phyloP scores from a whole-genome alignment of 2,797 vertebrate genomes.

The Coregonus ussuriensis region DNA sequence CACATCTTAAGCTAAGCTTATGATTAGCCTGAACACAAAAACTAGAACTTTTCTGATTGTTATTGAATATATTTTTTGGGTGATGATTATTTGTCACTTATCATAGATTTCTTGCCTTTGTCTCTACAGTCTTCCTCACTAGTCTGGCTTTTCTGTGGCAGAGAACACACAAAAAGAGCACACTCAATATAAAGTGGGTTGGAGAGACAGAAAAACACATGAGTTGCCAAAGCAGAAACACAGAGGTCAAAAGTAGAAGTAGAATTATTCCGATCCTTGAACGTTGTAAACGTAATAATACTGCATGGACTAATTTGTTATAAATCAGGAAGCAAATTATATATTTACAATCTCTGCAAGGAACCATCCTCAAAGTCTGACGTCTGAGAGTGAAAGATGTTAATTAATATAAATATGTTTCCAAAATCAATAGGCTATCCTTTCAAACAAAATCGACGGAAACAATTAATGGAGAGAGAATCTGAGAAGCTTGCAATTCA shows the following conservation, averaged over 20 bases:
- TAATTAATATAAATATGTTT: too few species aligned
- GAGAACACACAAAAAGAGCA: conserved; percentile 1
- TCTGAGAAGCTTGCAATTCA: neutral
- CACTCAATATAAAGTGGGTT: neutral
- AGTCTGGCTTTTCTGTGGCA: conserved; percentile 48
- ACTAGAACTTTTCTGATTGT: neutral
- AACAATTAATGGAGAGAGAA: too few species aligned
- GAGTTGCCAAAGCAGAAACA: neutral
- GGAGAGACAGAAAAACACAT: neutral
- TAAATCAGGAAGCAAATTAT: too few species aligned
- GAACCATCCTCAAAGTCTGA: too few species aligned
- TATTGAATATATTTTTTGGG: neutral
- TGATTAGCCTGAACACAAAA: neutral
- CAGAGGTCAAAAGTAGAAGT: neutral
- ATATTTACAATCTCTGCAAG: too few species aligned
- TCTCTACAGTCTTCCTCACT: conserved; percentile 52
- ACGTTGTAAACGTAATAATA: too few species aligned
- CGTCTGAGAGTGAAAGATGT: too few species aligned
- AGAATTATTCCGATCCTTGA: too few species aligned
- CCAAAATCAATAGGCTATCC: too few species aligned
- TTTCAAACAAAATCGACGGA: too few species aligned
- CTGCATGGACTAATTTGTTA: too few species aligned
- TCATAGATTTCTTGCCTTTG: conserved; percentile 65
- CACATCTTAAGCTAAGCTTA: neutral
- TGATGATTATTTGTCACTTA: conserved; percentile 9